Conservation (phyloP, 2,113 vertebrate species). For the Trinectes maculatus region DNA sequence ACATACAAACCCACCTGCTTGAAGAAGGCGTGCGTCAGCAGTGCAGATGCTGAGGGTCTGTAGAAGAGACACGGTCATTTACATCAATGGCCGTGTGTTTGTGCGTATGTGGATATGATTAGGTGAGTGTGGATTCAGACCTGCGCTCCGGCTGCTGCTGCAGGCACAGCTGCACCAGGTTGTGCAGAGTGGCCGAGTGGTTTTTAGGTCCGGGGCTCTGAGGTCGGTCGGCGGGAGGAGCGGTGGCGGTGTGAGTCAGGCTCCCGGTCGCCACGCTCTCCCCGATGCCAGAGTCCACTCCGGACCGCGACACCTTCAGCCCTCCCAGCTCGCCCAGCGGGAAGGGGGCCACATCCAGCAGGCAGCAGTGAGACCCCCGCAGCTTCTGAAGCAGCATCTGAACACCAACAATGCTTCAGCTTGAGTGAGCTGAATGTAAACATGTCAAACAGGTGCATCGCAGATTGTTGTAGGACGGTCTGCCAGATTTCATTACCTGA, state of each 20-base stretch:
- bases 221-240: constrained; percentile 86
- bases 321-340: constrained; percentile 87
- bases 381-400: constrained; percentile 98
- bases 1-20: constrained; percentile 85
- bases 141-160: constrained; percentile 91
- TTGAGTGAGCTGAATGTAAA: background rate
- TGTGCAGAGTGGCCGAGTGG: constrained; percentile 92
- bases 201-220: constrained; percentile 89
- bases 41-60: constrained; percentile 91
- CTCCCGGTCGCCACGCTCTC: constrained; percentile 89
- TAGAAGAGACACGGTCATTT: constrained; percentile 28
- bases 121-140: no score
- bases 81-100: no score
- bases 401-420: background rate
- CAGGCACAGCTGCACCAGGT: constrained; percentile 93
- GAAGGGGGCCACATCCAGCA: constrained; percentile 86
- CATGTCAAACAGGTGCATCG: background rate
- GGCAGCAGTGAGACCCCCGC: constrained; percentile 88
- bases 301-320: constrained; percentile 91
- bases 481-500: constrained; percentile 84
- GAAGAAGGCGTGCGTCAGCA: constrained; percentile 94
- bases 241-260: constrained; percentile 86
- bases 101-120: no score
- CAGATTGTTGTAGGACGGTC: no score
- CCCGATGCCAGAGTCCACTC: constrained; percentile 94